Evolutionary conservation across 2,797 vertebrate genomes (phyloP), one percentile per base, ranked within the genome.

Genomic region (Yasuhikotakia modesta): DNA sequence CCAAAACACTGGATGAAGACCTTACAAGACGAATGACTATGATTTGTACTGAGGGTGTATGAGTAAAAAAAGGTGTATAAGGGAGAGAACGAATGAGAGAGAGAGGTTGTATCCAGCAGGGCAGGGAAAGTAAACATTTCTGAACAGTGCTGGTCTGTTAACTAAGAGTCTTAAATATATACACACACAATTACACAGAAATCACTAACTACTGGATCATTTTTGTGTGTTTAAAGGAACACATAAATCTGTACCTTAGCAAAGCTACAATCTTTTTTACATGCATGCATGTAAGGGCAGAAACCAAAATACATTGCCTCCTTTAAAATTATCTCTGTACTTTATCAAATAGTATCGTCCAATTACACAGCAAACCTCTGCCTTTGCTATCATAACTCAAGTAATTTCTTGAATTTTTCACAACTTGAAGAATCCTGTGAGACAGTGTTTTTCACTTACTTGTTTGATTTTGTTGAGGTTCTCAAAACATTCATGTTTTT

Each of bases 131-230:
- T 87, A 94, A 93, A 94, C 91, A 93, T 86, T 83, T 83, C 82
- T 86, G 76, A 91, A 94, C 91, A 94, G 91, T 91, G 89, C 68
- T 5, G 78, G 91, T 91, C 91, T 94, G 91, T 94, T 83, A 87
- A 79, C 66, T 68, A 88, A 88, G 88, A 90, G 90, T 87, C 85
- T 91, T 39, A 39, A 90, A 91, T 82, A 80, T 84, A 84, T 82
- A 80, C 86, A 90, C 73, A 85, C 61, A 73, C 50, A 64, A 24
- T 74, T 67, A 70, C 79, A 53, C 57, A 53, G 60, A 75, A 69
- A 70, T 68, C 83, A 71, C 48, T 11, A 74, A 48, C 64, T 70
- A 39, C 17, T 13, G 27, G 48, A 61, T 73, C 64, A 71, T 70
- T 76, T 65, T 50, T 50, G 35, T 57, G 65, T 63, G 39, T 53